Conservation (phyloP, 2,113 vertebrate species). For the Psittacara wagleri region DNA sequence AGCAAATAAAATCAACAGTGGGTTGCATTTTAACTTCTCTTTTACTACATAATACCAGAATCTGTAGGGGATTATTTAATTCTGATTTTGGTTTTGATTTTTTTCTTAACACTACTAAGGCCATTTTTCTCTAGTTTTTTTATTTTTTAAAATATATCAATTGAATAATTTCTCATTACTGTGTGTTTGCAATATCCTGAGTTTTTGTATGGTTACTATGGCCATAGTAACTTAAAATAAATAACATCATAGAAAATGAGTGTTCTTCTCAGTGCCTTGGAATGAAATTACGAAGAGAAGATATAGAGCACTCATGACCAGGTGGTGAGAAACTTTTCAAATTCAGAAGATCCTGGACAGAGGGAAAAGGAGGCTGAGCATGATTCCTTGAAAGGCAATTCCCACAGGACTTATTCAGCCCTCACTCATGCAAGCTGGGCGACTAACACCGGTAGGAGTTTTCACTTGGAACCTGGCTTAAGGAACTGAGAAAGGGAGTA, state of each 20-base stretch:
- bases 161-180: background rate
- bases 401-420: background rate
- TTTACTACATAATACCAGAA: background rate
- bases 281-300: background rate
- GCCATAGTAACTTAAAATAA: slow-evolving; percentile 29
- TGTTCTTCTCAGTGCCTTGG: background rate
- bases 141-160: background rate
- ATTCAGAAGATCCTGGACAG: background rate
- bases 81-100: background rate
- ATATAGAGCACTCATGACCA: background rate
- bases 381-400: background rate
- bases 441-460: background rate
- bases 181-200: background rate
- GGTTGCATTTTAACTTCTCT: background rate
- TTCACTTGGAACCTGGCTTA: background rate
- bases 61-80: background rate
- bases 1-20: background rate
- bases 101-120: background rate
- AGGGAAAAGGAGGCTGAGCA: background rate
- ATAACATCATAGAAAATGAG: background rate
- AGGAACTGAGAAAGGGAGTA: background rate
- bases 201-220: background rate
- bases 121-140: background rate
- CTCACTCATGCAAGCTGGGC: background rate
- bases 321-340: slow-evolving; percentile 8